Percentiles rank a stretch among this genome's conserved stretches.
Conservation (phyloP, 2,797 vertebrate genomes). For the Microctenopoma stevenorrisi region DNA sequence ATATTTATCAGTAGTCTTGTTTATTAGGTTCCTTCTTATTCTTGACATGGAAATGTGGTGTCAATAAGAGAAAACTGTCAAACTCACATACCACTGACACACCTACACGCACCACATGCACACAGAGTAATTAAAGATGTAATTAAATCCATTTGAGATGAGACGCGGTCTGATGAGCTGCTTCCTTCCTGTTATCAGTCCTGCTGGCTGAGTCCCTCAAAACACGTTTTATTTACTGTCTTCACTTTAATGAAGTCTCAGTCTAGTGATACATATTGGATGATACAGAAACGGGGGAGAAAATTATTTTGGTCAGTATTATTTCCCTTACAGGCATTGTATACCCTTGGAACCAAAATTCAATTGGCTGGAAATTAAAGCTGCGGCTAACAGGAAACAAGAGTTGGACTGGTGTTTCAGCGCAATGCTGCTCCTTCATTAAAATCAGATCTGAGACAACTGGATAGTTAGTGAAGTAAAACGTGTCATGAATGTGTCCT, state of each 20-base stretch:
- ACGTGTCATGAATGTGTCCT: fast-evolving
- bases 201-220: constrained; percentile 23
- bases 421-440: not conserved
- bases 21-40: not conserved
- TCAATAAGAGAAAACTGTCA: constrained; percentile 6
- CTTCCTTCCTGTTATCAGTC: constrained; percentile 59
- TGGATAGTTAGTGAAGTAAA: not conserved
- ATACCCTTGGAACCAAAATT: not conserved
- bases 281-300: constrained; percentile 8
- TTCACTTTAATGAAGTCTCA: constrained; percentile 44
- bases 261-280: constrained; percentile 55
- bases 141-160: constrained; percentile 53
- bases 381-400: constrained; percentile 8
- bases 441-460: not conserved
- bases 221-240: constrained; percentile 47
- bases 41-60: not conserved
- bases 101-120: not conserved
- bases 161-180: constrained; percentile 55
- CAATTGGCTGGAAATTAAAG: constrained; percentile 29
- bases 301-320: constrained; percentile 27
- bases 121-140: constrained; percentile 62
- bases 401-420: not conserved
- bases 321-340: constrained; percentile 26
- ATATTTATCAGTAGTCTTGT: not conserved
- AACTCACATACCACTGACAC: not conserved